Base-by-base conservation (phyloP, 2,113 vertebrate species). In the Patagioenas fasciata region DNA sequence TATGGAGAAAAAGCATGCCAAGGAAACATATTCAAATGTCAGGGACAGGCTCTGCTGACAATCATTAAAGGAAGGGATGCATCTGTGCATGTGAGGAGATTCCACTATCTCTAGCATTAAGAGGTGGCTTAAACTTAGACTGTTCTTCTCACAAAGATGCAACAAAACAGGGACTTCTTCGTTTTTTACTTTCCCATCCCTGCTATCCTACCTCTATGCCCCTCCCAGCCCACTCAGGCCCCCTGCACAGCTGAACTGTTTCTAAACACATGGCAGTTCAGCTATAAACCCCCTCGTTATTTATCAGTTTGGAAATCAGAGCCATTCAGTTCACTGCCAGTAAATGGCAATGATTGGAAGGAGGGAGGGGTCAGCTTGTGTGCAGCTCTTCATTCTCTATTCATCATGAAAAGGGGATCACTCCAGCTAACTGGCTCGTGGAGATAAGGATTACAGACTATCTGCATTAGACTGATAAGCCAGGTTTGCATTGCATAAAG, bases 401-500 rank as follows among this genome's bases (percentile, higher is more conserved):
- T 97, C 97, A 91, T 93, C 95, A 95, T 97, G 96, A 96, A 81
- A 96, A 96, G 98, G 97, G 97, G 97, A 98, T 98, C 98, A 98
- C 98, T 98, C 98, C 97, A 98, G 98, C 98, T 98, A 98, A 98
- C 97, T 98, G 98, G 97, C 96, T 98, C 80, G 20, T 95, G 92
- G 97, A 98, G 99, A 99, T 99, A 98, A 99, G 98, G 97, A 97
- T 98, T 99, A 98, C 98, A 98, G 97, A 98, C 98, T 98, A 96
- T 98, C 99, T 99, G 99, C 98, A 96, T 98, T 98, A 95, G 91
- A 70, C 97, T 95, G 99, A 99, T 99, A 99, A 99, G 98, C 96
- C 65, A 82, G 73, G 96, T 95, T 97, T 96, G 95, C 86, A 95
- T 97, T 94, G 89, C 88, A 94, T 94, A 95, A 96, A 98, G 97